These are phyloP conservation scores for Arion vulgaris DNA, from an alignment of 1,140 invertebrate genomes.

Conservation along the genomic window DNA sequence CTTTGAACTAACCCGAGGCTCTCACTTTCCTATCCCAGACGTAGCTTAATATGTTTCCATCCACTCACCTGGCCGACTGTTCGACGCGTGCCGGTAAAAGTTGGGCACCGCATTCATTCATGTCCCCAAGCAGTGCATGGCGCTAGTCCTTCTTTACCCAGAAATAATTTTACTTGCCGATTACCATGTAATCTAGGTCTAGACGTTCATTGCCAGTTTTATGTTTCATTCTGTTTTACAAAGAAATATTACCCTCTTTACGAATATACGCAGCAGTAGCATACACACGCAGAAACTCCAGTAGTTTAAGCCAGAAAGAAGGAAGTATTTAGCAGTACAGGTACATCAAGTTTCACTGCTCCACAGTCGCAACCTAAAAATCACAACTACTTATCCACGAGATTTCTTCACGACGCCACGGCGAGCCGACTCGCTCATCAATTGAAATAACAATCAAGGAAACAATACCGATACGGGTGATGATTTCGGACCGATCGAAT, in stretches of 20 bases:
- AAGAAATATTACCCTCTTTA: background rate
- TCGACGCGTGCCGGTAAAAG: constrained; percentile 10
- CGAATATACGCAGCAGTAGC: background rate
- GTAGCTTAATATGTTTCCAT: background rate
- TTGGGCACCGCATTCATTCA: constrained; percentile 11
- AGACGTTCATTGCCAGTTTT: background rate
- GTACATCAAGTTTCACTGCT: background rate
- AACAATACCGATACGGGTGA: no score
- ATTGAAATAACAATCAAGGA: no score
- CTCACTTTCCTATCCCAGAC: background rate
- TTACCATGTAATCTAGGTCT: background rate
- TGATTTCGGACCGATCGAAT: no score
- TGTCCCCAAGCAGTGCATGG: background rate
- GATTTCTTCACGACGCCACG: background rate
- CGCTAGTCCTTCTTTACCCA: constrained; percentile 1
- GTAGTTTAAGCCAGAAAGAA: no score
- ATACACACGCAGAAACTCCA: background rate
- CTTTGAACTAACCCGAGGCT: background rate
- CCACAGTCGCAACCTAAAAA: background rate
- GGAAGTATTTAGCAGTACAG: background rate
- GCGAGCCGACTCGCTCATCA: no score
- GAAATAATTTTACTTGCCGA: background rate
- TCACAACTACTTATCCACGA: no score
- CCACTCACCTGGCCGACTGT: constrained; percentile 1
- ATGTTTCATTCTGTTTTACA: background rate